Conservation (phyloP, 2,113 vertebrate genomes). For the Amblyopsis rosae region DNA sequence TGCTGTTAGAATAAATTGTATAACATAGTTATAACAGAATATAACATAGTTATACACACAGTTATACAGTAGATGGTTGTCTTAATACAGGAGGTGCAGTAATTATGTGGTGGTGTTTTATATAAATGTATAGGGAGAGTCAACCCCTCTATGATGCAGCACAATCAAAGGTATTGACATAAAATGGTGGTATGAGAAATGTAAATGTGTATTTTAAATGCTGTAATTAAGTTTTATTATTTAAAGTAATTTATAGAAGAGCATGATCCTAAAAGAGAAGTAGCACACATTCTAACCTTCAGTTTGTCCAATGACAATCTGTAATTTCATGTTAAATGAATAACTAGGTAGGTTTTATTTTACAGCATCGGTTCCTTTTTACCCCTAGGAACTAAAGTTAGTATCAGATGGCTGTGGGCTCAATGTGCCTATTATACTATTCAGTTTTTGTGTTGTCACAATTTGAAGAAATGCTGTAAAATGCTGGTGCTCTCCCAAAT, state of each 20-base stretch:
- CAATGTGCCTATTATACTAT: conserved; percentile 41
- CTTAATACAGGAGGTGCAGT: not conserved
- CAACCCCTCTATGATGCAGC: conserved; percentile 29
- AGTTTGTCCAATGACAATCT: conserved; percentile 18
- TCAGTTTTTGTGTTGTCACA: not conserved
- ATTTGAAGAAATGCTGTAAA: not conserved
- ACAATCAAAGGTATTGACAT: conserved; percentile 60
- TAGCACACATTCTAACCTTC: conserved; percentile 57
- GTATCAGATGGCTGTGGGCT: conserved; percentile 1
- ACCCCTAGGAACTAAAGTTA: not conserved
- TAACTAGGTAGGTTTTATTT: conserved; percentile 6
- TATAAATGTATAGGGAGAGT: conserved; percentile 8
- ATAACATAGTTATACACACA: not conserved
- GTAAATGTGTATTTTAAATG: conserved; percentile 71
- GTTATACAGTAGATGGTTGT: not conserved
- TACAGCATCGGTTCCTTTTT: not conserved
- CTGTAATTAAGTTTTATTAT: conserved; percentile 78
- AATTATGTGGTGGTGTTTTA: conserved; percentile 13
- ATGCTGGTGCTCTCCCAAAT: conserved; percentile 28
- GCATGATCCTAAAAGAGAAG: conserved; percentile 64
- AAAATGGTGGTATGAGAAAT: conserved; percentile 43
- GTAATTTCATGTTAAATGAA: conserved; percentile 8
- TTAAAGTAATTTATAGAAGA: conserved; percentile 80
- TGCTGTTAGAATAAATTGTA: not conserved
- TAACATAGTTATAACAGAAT: not conserved